A percentile compares a stretch with the other conserved stretches of the same genome.
These are phyloP conservation scores for Lepidurus couesii DNA, from an alignment of 1,140 invertebrate species.

Conservation along the genomic window DNA sequence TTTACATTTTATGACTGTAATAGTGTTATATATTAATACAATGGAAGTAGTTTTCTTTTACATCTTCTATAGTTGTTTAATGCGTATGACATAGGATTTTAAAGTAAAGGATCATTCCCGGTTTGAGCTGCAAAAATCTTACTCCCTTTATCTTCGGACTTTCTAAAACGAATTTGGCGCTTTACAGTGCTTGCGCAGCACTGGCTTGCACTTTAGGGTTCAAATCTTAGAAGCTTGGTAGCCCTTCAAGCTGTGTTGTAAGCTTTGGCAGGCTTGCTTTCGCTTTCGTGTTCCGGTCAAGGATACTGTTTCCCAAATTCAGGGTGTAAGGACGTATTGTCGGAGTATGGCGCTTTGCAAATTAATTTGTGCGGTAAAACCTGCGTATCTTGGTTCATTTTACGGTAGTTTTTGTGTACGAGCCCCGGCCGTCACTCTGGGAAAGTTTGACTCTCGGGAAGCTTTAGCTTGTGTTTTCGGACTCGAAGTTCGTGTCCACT, in stretches of 20 bases:
- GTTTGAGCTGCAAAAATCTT: not conserved
- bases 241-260: not conserved
- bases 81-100: not conserved
- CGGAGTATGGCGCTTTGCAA: not conserved
- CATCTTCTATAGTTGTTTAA: not conserved
- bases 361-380: slow-evolving; percentile 19
- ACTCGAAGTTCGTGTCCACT: not conserved
- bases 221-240: not conserved
- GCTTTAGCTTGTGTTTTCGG: not conserved
- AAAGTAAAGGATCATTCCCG: not conserved
- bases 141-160: not conserved
- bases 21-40: not conserved
- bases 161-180: not conserved
- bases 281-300: not conserved
- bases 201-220: not conserved
- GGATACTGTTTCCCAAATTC: slow-evolving; percentile 1
- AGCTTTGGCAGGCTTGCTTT: not conserved
- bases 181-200: not conserved
- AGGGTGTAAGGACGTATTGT: not conserved
- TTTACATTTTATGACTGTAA: not conserved
- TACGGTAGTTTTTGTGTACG: not conserved
- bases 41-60: not conserved
- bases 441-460: not conserved
- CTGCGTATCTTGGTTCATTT: not conserved
- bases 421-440: not conserved